A percentile compares a stretch with the other conserved stretches of the same genome.
phyloP scores from a whole-genome alignment of 1,140 invertebrate species.

The Nasonia giraulti region DNA sequence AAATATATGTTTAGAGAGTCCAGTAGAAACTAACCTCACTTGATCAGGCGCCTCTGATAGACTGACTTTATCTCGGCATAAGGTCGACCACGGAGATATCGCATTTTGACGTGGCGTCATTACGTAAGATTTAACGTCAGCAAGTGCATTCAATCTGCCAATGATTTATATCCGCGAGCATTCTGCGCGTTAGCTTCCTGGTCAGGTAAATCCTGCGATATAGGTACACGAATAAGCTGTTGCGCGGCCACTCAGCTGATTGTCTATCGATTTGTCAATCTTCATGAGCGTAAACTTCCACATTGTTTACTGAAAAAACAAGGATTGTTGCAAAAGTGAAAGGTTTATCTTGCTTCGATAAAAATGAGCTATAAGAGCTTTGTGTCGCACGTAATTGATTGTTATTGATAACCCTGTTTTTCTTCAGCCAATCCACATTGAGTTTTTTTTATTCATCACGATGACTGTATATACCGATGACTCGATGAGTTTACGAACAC shows the following conservation, averaged over 20 bases:
- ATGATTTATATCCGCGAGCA: slow-evolving; percentile 15
- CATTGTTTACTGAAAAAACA: background rate
- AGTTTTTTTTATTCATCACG: too few species aligned
- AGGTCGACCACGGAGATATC: slow-evolving; percentile 15
- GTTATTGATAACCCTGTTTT: too few species aligned
- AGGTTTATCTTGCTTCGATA: background rate
- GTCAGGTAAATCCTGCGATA: background rate
- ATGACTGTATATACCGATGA: too few species aligned
- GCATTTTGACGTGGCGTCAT: slow-evolving; percentile 50
- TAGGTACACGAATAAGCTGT: background rate
- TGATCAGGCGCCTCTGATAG: background rate
- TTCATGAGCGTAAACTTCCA: background rate
- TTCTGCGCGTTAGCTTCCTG: slow-evolving; percentile 12
- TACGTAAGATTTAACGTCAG: slow-evolving; percentile 45
- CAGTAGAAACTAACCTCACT: slow-evolving; percentile 42
- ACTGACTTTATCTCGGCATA: slow-evolving; percentile 16
- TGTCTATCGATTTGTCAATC: background rate
- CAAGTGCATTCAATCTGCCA: slow-evolving; percentile 15
- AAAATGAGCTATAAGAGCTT: background rate
- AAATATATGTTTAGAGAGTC: background rate
- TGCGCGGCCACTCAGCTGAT: too few species aligned
- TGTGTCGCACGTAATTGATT: too few species aligned
- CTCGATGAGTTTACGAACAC: too few species aligned
- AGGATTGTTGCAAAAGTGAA: background rate
- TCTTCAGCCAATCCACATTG: too few species aligned